phyloP scores from a whole-genome alignment of 2,797 vertebrate genomes.

The Triplophysa bombifrons region DNA sequence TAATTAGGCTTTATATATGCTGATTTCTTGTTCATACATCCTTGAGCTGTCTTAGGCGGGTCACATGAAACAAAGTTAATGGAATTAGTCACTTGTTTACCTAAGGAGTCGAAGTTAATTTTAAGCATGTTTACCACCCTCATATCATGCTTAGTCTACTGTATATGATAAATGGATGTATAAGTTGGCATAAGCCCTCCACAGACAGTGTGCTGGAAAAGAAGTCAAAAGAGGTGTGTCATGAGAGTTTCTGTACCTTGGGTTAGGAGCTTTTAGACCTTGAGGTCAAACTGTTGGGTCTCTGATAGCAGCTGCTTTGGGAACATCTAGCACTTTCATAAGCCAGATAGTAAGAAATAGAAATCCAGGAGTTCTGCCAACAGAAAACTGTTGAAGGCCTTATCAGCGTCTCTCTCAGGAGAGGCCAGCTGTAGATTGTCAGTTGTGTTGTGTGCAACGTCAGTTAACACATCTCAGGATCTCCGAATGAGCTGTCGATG shows the following conservation, averaged over 20 bases:
- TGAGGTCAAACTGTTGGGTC: conserved; percentile 52
- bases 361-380: conserved; percentile 50
- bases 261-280: conserved; percentile 44
- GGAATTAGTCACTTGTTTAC: conserved; percentile 36
- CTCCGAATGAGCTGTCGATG: background rate
- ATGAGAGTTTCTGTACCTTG: conserved; percentile 65
- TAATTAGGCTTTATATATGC: background rate
- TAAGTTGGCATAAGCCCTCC: background rate
- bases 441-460: conserved; percentile 2
- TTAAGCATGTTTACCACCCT: conserved; percentile 26
- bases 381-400: conserved; percentile 13
- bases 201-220: background rate
- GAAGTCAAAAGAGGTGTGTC: conserved; percentile 25
- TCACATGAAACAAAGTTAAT: conserved; percentile 11
- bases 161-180: conserved; percentile 28
- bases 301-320: conserved; percentile 46
- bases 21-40: conserved; percentile 1
- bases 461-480: background rate
- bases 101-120: conserved; percentile 20
- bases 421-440: conserved; percentile 14
- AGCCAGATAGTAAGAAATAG: conserved; percentile 45
- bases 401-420: conserved; percentile 30
- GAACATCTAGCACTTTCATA: conserved; percentile 53
- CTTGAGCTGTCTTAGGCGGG: background rate
- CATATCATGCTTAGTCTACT: conserved; percentile 13